A percentile compares a stretch with the other conserved stretches of the same genome.
phyloP scores from a whole-genome alignment of 2,797 vertebrate genomes.

The Saxicola maurus region DNA sequence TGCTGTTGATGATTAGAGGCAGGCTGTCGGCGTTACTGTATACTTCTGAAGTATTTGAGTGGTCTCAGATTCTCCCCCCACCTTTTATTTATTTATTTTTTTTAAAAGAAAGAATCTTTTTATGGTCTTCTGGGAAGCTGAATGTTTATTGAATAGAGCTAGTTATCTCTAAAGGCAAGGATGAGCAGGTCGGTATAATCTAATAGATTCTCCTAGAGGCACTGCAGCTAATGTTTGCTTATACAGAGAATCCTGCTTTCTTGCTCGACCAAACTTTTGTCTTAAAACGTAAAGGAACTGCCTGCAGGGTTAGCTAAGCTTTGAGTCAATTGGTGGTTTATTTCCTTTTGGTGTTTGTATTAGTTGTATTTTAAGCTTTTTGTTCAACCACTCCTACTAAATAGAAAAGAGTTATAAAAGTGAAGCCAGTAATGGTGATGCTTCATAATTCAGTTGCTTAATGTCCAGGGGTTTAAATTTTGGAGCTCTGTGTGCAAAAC shows the following conservation, averaged over 20 bases:
- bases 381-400: background rate
- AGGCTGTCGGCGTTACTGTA: background rate
- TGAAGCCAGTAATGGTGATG: background rate
- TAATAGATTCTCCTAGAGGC: background rate
- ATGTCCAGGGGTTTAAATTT: background rate
- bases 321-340: background rate
- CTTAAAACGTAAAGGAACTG: background rate
- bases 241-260: background rate
- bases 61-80: background rate
- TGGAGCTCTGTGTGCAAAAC: background rate
- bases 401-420: background rate
- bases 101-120: background rate
- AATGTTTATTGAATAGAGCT: background rate
- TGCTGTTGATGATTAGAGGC: background rate
- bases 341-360: background rate
- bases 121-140: background rate
- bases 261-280: background rate
- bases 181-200: background rate
- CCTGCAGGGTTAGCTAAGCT: background rate
- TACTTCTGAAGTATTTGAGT: background rate
- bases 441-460: background rate
- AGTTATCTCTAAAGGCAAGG: background rate
- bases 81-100: too few relatives aligned
- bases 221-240: background rate
- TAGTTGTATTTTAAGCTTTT: background rate